Conservation (phyloP, 1,140 invertebrate genomes). For the Neodiprion pinetum region DNA sequence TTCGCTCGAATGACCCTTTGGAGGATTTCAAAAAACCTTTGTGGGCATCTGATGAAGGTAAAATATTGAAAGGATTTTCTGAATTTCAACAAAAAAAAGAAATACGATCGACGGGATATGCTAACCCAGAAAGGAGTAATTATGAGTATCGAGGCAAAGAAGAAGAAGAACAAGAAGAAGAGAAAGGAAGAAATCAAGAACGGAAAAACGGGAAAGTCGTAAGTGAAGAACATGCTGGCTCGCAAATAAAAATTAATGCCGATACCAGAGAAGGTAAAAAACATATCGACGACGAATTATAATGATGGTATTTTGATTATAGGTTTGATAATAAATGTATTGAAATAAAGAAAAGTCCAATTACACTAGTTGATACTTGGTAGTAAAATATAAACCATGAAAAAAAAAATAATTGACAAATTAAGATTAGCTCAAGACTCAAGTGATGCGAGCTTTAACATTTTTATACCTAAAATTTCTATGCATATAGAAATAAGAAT, state of each 20-base stretch:
- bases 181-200: neutral
- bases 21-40: constrained; percentile 32
- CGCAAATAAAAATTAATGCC: constrained; percentile 9
- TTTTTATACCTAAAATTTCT: neutral
- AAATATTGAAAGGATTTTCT: constrained; percentile 14
- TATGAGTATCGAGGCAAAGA: constrained; percentile 19
- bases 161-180: constrained; percentile 17
- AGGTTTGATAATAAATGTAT: constrained; percentile 27
- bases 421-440: neutral
- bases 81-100: constrained; percentile 26
- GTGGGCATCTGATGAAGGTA: constrained; percentile 20
- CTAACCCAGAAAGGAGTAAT: constrained; percentile 19
- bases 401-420: neutral
- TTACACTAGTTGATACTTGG: neutral
- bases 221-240: neutral
- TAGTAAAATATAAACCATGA: neutral
- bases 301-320: constrained; percentile 34
- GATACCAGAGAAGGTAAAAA: constrained; percentile 22
- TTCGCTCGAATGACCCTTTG: constrained; percentile 22
- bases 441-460: neutral
- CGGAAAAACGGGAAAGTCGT: neutral
- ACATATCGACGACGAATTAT: constrained; percentile 45
- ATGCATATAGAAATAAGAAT: neutral
- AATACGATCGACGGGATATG: constrained; percentile 11
- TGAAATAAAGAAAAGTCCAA: neutral